phyloP scores from a whole-genome alignment of 2,113 vertebrate genomes.

The Piprites chloris region DNA sequence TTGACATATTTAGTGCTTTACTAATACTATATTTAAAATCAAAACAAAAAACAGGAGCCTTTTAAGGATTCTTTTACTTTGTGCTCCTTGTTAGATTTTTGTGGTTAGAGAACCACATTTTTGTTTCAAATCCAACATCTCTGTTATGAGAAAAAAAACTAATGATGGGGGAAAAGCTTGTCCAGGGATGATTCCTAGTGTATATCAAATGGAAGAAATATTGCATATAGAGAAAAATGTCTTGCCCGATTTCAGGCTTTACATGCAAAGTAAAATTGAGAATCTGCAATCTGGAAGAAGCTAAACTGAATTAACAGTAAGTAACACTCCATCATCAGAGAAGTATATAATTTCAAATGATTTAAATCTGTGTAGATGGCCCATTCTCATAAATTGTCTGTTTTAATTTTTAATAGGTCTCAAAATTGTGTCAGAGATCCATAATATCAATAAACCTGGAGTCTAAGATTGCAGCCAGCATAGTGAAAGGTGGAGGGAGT shows the following conservation, averaged over 20 bases:
- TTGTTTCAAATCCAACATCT: conserved; percentile 37
- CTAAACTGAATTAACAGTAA: not conserved
- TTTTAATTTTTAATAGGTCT: conserved; percentile 1
- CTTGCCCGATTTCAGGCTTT: conserved; percentile 13
- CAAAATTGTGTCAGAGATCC: not conserved
- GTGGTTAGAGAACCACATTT: conserved; percentile 43
- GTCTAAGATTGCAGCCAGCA: not conserved
- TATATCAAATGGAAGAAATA: conserved; percentile 44
- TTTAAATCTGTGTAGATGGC: conserved; percentile 44
- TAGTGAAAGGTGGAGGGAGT: not conserved
- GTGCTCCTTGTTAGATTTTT: conserved; percentile 39
- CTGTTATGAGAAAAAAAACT: conserved; percentile 29
- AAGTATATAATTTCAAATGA: conserved; percentile 17
- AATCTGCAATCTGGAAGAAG: conserved; percentile 39
- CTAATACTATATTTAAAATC: conserved; percentile 25
- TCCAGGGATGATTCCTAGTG: not conserved
- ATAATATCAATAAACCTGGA: conserved; percentile 8
- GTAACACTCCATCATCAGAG: not conserved
- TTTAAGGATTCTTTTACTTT: conserved; percentile 45
- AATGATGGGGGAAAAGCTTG: conserved; percentile 1
- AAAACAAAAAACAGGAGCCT: not conserved
- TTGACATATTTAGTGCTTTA: not conserved
- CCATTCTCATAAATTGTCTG: conserved; percentile 15
- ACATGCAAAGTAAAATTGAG: not conserved
- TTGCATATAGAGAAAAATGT: conserved; percentile 38